Evolutionary conservation across 2,888 invertebrate species (phyloP), one percentile per base, ranked within the genome.

Genomic region (Aporophyla nigra): DNA sequence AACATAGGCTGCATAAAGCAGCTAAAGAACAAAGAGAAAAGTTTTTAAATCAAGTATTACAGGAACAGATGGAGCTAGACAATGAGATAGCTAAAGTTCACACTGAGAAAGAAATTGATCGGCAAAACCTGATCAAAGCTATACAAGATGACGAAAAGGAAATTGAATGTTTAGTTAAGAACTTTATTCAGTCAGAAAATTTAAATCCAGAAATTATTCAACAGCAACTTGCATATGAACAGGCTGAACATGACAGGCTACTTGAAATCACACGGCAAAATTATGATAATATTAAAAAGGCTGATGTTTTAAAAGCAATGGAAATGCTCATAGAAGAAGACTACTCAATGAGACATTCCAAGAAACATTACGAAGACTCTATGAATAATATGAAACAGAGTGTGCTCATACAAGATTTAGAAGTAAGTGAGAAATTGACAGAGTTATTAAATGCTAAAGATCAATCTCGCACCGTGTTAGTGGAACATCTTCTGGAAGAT

Each of bases 241-340:
- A 97, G 84, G 93, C 97, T 76, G 98, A 98, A 93, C 98, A 98
- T 92, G 97, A 98, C 87, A 96, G 97, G 76, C 90, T 98, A 67
- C 93, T 98, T 62, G 97, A 97, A 80, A 97, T 97, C 76, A 97
- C 97, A 27, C 91, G 95, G 74, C 96, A 97, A 90, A 97, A 97
- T 89, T 97, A 97, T 93, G 97, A 97, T 89, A 96, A 95, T 89
- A 93, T 98, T 53, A 97, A 97, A 84, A 98, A 97, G 92, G 96
- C 97, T 89, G 98, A 98, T 92, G 97, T 98, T 72, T 94, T 98
- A 66, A 97, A 96, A 89, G 97, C 98, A 66, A 98, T 98, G 98
- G 97, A 98, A 91, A 96, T 97, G 88, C 94, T 98, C 58, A 94
- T 98, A 63, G 97, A 97, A 83, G 97, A 98, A 91, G 98, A 98